Percentiles rank a stretch among this genome's conserved stretches.
Conservation (phyloP, 2,888 invertebrate species). For the Vesta saturnalis region DNA sequence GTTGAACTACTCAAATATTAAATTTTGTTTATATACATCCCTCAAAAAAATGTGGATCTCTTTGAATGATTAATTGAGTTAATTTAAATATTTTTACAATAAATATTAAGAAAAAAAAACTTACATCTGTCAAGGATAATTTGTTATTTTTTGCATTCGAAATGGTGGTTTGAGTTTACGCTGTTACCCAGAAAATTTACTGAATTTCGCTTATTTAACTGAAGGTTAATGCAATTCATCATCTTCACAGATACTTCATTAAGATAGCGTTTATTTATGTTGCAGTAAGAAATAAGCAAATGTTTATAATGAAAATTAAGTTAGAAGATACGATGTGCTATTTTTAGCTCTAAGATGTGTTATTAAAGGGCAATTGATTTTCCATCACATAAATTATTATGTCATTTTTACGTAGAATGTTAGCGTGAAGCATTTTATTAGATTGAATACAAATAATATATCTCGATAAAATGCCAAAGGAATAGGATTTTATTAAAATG, state of each 20-base stretch:
- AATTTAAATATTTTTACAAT: constrained; percentile 1
- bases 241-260: not conserved
- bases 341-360: no score
- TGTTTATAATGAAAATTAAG: no score
- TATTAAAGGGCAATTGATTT: not conserved
- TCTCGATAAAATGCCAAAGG: not conserved
- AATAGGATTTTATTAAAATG: not conserved
- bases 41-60: not conserved
- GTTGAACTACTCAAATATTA: no score
- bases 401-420: not conserved
- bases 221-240: not conserved
- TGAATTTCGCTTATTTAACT: not conserved
- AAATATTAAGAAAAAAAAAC: not conserved
- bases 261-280: not conserved
- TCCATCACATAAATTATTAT: not conserved
- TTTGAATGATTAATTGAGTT: not conserved
- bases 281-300: not conserved
- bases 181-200: no score
- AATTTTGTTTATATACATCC: not conserved
- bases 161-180: not conserved
- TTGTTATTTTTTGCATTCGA: not conserved
- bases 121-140: not conserved
- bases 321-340: no score
- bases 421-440: not conserved
- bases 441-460: not conserved